Conservation (phyloP, 2,797 vertebrate species). For the Phataginus tetradactyla region DNA sequence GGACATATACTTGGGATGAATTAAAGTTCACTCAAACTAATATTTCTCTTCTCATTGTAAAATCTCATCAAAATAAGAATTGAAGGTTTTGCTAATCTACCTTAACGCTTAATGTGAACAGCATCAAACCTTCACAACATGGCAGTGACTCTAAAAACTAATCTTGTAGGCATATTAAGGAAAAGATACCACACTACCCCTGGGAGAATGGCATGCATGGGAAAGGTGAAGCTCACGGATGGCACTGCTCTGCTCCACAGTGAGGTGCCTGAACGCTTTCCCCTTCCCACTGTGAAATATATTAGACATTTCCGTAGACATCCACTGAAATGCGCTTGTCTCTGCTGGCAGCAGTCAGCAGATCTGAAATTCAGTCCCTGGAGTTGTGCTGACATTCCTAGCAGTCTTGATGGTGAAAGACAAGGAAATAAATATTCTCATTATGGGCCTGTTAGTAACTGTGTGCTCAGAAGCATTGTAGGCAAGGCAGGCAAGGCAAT, state of each 20-base stretch:
- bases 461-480: background rate
- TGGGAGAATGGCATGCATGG: background rate
- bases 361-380: slow-evolving; percentile 56
- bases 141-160: background rate
- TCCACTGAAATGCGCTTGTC: slow-evolving; percentile 12
- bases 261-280: background rate
- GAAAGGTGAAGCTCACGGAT: background rate
- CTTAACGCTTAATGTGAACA: no score
- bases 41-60: background rate
- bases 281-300: slow-evolving; percentile 22
- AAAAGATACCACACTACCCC: background rate
- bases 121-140: background rate
- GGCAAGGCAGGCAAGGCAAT: background rate
- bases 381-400: slow-evolving; percentile 39
- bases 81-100: background rate
- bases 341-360: slow-evolving; percentile 39
- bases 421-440: slow-evolving; percentile 65
- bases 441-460: slow-evolving; percentile 54
- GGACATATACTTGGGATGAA: background rate
- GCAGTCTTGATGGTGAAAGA: slow-evolving; percentile 39
- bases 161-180: background rate
- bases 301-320: background rate
- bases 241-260: background rate
- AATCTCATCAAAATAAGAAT: slow-evolving; percentile 20
- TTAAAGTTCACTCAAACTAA: background rate